Base-by-base conservation (phyloP, 2,113 vertebrate genomes). In the Camarhynchus parvulus region DNA sequence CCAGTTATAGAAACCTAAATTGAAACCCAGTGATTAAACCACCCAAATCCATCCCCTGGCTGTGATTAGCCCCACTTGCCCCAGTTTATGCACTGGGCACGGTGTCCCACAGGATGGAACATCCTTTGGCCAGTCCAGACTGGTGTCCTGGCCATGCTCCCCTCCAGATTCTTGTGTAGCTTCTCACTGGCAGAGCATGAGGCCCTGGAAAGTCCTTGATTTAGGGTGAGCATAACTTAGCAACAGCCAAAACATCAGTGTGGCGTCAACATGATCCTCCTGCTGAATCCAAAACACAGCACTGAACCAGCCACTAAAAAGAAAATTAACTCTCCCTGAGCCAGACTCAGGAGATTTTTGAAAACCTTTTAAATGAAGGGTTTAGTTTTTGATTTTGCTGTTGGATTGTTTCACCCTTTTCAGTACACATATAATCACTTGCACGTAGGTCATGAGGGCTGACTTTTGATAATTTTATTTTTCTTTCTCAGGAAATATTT, bases 1-100 rank as follows among this genome's bases (percentile, higher is more conserved):
- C 4, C 37, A 8, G 15, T 10, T 22, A 25, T 0, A 0, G 5
- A 27, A 55, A 33, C 31, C 31, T 19, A 56, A 9, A 56, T 33
- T 56, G 19, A 56, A 56, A 61, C 7, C 3, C 27, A 8, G 15
- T 10, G 46, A 31, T 0, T 2, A 23, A 35, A 16, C n/a, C 33
- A n/a, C 33, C 42, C 50, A 73, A 50, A 44, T 14, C 67, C 37
- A 37, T 33, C 2, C 58, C 50, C 37, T 37, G 37, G 31, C 27
- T 20, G 7, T 15, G 46, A 37, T 33, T 2, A 44, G 12, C 3
- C 22, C 10, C 59, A 50, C 1, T 33, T 27, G 3, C 9, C 17
- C 18, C 67, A 33, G 18, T 23, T 66, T 13, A 2, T 19, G 2
- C 23, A 0, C 44, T 37, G 59, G 67, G 2, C 31, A 23, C 27